phyloP scores from a whole-genome alignment of 2,113 vertebrate species.

The Brachyhypopomus occidentalis region DNA sequence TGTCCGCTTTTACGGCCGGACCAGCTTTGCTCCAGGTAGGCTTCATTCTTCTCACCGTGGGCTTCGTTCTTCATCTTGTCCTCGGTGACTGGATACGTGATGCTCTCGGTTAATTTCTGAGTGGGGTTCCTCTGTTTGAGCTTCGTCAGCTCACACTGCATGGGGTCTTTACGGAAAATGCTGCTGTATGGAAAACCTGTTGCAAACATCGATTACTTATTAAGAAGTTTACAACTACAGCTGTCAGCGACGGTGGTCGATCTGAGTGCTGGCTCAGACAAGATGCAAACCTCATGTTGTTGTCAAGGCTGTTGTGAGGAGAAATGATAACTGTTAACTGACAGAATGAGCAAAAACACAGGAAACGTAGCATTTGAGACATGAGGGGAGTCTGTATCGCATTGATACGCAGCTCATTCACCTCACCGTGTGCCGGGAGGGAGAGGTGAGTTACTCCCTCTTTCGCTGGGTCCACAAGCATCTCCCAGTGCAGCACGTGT shows the following conservation, averaged over 20 bases:
- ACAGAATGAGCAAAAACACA: neutral
- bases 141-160: neutral
- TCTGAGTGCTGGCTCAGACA: neutral
- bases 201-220: neutral
- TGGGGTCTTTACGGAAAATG: neutral
- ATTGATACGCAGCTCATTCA: neutral
- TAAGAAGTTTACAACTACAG: neutral
- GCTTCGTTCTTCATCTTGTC: neutral
- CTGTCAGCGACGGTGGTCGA: neutral
- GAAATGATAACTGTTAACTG: neutral
- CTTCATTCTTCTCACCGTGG: neutral
- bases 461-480: neutral
- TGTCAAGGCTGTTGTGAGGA: neutral
- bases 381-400: neutral
- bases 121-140: constrained; percentile 1
- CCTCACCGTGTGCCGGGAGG: neutral
- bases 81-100: neutral
- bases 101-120: neutral
- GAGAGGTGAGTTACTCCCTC: neutral
- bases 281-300: neutral
- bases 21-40: constrained; percentile 93
- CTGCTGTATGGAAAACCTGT: no score
- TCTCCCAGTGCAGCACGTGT: neutral
- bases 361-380: neutral
- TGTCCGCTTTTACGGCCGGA: constrained; percentile 87